Evolutionary conservation across 2,797 vertebrate species (phyloP).

Genomic region (Chiroxiphia lanceolata): DNA sequence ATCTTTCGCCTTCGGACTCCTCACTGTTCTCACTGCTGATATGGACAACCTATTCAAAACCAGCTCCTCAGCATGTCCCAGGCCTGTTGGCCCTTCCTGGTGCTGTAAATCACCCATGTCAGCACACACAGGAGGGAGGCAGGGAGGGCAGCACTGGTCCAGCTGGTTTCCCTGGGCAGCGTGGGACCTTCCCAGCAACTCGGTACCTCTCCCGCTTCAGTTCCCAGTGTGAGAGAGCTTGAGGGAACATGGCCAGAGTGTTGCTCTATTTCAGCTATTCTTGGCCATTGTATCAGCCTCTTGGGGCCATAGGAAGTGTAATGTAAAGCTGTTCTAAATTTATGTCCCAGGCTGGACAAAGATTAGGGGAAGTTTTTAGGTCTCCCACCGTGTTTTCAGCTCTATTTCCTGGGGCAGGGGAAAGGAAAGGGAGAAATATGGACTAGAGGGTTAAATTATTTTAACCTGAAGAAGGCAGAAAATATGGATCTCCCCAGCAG

Average conservation of each 20-base stretch:
- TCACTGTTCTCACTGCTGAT: background rate
- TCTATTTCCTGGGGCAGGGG: background rate
- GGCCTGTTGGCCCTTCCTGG: background rate
- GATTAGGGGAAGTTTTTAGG: background rate
- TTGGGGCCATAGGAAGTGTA: background rate
- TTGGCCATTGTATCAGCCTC: background rate
- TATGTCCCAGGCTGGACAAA: background rate
- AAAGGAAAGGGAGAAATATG: background rate
- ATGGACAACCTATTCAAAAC: background rate
- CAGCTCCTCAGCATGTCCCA: background rate
- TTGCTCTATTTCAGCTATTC: background rate
- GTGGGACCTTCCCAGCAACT: background rate
- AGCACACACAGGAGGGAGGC: background rate
- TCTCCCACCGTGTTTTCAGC: background rate
- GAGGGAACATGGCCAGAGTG: background rate
- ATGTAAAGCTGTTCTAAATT: slow-evolving; percentile 20
- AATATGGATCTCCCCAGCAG: background rate
- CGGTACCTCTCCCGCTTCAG: background rate
- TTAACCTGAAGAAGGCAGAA: background rate
- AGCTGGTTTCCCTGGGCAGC: background rate
- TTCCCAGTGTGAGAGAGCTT: background rate
- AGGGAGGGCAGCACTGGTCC: background rate
- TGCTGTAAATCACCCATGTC: background rate
- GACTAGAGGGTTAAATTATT: background rate
- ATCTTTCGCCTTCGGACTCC: background rate